Evolutionary conservation across 1,140 invertebrate species (phyloP), one percentile per base, ranked within the genome.

Genomic region (Trichoplusia ni): DNA sequence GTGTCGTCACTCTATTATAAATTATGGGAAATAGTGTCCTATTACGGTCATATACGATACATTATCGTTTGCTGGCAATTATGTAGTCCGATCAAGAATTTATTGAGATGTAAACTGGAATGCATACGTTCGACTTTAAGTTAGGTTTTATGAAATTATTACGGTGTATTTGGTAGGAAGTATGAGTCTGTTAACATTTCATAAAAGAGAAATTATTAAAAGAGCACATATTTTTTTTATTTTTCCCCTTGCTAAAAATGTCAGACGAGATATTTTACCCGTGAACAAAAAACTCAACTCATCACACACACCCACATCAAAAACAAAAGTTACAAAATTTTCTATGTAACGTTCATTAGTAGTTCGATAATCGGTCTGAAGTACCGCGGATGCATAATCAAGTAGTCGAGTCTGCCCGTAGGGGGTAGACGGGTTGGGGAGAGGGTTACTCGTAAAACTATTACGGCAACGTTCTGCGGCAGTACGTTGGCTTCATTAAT

Each of bases 331-430:
- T 84, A 75, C 63, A 84, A 87, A 83, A 79, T 82, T 83, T 79
- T 75, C 71, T 73, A 73, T 31, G 76, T 75, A 81, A 73, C 77
- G 78, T 86, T 86, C 81, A 86, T 86, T 85, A 86, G 82, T 81
- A 82, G 82, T 86, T 86, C 81, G 86, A 88, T 87, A 88, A 89
- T 89, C 81, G 84, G 75, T 85, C 60, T 79, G 82, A 82, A 90
- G 84, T 84, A 74, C 69, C 71, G 79, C 81, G 78, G 84, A 85
- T 86, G 82, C 84, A 89, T 89, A 88, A 86, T 88, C 84, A 86
- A 88, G 84, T 86, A 85, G 79, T 76, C 67, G 79, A 77, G 74
- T 73, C 73, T 74, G 70, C 68, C 56, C 65, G 64, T 31, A 51
- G 65, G 69, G 73, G 69, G 58, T 27, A 64, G 54, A 67, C 56